Conservation (phyloP, 2,113 vertebrate genomes). For the Kryptolebias marmoratus region DNA sequence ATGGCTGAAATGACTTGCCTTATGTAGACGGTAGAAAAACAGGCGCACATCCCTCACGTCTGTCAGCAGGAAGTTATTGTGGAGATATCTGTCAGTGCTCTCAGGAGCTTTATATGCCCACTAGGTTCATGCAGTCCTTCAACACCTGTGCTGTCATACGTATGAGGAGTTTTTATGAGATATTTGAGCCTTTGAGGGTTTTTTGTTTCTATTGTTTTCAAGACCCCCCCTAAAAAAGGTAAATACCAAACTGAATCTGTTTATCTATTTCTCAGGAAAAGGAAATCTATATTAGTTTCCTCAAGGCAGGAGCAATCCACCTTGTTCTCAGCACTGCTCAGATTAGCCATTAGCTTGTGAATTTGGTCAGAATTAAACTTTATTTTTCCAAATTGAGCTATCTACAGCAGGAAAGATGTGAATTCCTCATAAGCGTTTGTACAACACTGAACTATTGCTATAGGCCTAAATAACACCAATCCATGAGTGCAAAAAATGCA, state of each 20-base stretch:
- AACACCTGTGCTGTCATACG: slow-evolving; percentile 16
- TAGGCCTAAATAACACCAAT: no score
- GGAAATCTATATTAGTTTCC: background rate
- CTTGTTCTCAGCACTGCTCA: no score
- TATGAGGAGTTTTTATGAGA: slow-evolving; percentile 7
- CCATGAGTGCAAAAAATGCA: no score
- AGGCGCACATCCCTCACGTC: slow-evolving; percentile 24
- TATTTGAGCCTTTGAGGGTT: slow-evolving; percentile 10
- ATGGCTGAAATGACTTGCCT: slow-evolving; percentile 5
- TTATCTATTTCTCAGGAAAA: background rate
- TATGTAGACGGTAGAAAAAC: background rate
- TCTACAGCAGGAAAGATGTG: no score
- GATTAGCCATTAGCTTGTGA: no score
- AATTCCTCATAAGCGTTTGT: no score
- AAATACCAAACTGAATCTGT: background rate
- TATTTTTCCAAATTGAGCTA: no score
- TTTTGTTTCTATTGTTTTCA: no score
- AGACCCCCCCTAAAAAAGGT: background rate
- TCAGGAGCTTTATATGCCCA: slow-evolving; percentile 20
- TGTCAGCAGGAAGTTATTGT: slow-evolving; percentile 60
- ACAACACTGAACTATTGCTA: no score
- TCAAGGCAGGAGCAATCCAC: background rate
- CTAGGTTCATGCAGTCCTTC: slow-evolving; percentile 33
- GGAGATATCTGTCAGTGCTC: slow-evolving; percentile 48
- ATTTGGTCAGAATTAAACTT: no score